Conservation (phyloP, 2,888 invertebrate genomes). For the Clunio marinus region DNA sequence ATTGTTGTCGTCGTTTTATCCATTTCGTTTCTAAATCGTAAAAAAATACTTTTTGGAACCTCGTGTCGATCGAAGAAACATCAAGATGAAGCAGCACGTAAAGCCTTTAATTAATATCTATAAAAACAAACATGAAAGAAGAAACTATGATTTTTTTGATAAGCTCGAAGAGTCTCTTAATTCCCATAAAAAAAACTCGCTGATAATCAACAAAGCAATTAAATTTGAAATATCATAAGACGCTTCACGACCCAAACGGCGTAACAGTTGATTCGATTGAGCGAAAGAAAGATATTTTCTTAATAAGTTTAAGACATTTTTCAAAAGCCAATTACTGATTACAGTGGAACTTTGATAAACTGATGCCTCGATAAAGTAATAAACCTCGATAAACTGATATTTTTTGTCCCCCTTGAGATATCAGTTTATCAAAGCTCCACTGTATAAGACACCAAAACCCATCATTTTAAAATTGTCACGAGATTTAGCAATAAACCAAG, state of each 20-base stretch:
- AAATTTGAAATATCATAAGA: background rate
- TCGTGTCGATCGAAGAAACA: too few species aligned
- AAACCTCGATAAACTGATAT: too few species aligned
- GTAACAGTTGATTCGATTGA: background rate
- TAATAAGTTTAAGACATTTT: too few species aligned
- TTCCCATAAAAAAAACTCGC: background rate
- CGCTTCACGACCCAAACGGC: background rate
- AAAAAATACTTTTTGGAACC: background rate
- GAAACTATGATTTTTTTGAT: background rate
- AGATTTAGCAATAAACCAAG: too few species aligned
- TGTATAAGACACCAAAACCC: too few species aligned
- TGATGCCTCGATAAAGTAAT: too few species aligned
- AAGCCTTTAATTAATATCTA: constrained; percentile 30
- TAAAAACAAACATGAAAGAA: background rate
- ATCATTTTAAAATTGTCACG: too few species aligned
- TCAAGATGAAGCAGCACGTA: background rate
- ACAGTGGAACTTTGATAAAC: too few species aligned
- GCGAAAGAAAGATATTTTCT: too few species aligned
- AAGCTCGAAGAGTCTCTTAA: background rate
- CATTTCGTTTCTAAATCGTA: background rate
- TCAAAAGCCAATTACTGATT: too few species aligned
- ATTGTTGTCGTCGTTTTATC: constrained; percentile 16
- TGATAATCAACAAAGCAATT: constrained; percentile 23
- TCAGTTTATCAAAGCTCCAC: too few species aligned
- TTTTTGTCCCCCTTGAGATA: too few species aligned